Base-by-base conservation (phyloP, 2,113 vertebrate species). In the Taxidea taxus region DNA sequence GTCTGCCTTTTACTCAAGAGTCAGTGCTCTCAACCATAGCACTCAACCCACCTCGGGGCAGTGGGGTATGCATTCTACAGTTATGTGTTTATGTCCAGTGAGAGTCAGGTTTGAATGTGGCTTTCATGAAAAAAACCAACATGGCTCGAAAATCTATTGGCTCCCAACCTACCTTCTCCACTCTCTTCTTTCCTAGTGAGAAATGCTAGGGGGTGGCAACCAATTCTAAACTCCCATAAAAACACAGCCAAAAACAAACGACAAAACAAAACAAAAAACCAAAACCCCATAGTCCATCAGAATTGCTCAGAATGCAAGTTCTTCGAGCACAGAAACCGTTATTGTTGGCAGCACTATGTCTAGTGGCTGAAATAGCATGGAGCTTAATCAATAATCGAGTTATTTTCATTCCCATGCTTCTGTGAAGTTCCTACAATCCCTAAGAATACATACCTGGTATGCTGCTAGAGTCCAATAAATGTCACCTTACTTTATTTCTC, bases 331-430 rank as follows among this genome's bases (percentile, higher is more conserved):
- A 89, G 51, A 74, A 66, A 23, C 37, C 31, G 15, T 49, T 37
- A 86, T 90, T 77, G 60, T 16, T 34, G 13, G 56, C 47, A 51
- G 13, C 27, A 39, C 44, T 62, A 25, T 72, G 10, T 16, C 60
- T 31, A 77, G 47, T 64, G 74, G 12, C 51, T 80, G 15, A 1
- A 21, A 56, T 47, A 64, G 21, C 29, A 18, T 20, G 37, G 56
- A 85, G 68, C 74, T 94, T 83, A 78, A 97, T 94, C 87, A 96
- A 68, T n/a, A 81, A 77, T 82, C 78, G 88, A 51, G 80, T 94
- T 94, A 39, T 82, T 90, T 95, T 89, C 90, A 87, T 72, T 95
- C 21, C 18, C 92, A 29, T 42, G 66, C 72, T 54, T 89, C 77
- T 78, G 14, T 74, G 78, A 90, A 27, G 64, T 89, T 82, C 92